phyloP scores from a whole-genome alignment of 2,113 vertebrate species.

The Tragelaphus imberbis region DNA sequence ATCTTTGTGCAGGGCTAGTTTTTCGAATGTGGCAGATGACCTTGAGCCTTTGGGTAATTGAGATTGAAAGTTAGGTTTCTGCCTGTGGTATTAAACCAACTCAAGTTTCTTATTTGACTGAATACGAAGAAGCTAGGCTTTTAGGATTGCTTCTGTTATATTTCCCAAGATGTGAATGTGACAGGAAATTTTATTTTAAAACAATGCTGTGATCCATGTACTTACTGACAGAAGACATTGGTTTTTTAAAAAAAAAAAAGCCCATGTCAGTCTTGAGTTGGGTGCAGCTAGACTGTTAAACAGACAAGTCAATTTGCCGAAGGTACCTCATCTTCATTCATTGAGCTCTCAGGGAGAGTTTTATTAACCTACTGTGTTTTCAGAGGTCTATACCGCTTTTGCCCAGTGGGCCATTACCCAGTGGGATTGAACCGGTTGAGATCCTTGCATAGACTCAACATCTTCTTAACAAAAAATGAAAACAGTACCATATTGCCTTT shows the following conservation, averaged over 20 bases:
- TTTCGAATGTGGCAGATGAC: constrained; percentile 23
- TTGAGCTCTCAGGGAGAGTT: not conserved
- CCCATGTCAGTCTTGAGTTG: constrained; percentile 34
- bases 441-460: constrained; percentile 30
- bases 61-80: constrained; percentile 42
- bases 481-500: constrained; percentile 20
- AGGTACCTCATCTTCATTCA: constrained; percentile 18
- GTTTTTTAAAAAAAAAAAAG: not conserved
- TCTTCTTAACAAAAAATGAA: constrained; percentile 51
- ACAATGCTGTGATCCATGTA: constrained; percentile 31
- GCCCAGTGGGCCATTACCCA: constrained; percentile 20
- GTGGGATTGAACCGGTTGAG: not conserved
- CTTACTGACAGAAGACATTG: not conserved
- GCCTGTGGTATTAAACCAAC: not conserved
- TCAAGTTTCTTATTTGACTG: constrained; percentile 38
- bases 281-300: constrained; percentile 30
- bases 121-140: constrained; percentile 33
- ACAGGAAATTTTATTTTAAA: constrained; percentile 65
- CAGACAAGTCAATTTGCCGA: not conserved
- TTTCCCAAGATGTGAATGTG: constrained; percentile 50
- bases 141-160: constrained; percentile 30
- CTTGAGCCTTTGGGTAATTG: not conserved
- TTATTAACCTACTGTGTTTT: constrained; percentile 34
- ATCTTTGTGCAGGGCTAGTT: not conserved
- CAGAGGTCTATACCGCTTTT: constrained; percentile 1